Evolutionary conservation across 2,888 invertebrate genomes (phyloP).

Genomic region (Pachliopta kotzebuea): DNA sequence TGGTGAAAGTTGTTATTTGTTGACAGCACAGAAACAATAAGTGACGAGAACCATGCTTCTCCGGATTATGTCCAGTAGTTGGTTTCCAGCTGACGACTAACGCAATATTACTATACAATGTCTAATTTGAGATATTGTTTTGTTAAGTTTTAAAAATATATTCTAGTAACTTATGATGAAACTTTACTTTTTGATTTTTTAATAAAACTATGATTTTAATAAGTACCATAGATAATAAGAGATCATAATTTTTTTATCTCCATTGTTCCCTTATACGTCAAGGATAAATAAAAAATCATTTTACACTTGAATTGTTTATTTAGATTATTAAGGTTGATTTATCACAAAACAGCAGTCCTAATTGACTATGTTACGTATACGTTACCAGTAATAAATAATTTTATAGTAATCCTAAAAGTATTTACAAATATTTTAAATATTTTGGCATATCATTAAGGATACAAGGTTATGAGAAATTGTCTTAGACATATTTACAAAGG

Average conservation of each 20-base stretch:
- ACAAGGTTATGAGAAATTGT: background rate
- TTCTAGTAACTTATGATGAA: no score
- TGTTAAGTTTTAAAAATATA: no score
- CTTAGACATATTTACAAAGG: background rate
- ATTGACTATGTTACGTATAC: slow-evolving; percentile 31
- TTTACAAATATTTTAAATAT: slow-evolving; percentile 3
- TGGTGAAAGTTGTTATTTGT: no score
- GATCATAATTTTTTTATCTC: background rate
- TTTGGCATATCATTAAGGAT: background rate
- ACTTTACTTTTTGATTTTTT: no score
- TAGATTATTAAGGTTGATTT: slow-evolving; percentile 25
- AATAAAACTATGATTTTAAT: no score
- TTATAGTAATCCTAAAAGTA: background rate
- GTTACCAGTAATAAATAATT: slow-evolving; percentile 4
- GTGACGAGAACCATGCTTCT: no score
- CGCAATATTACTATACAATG: no score
- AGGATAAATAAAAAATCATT: background rate
- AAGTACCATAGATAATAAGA: no score
- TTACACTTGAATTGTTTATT: slow-evolving; percentile 17
- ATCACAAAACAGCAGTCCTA: slow-evolving; percentile 31
- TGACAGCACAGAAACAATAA: no score
- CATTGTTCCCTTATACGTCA: background rate
- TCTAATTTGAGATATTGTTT: no score
- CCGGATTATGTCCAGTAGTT: no score
- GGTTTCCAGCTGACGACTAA: no score